A percentile compares a stretch with the other conserved stretches of the same genome.
These are phyloP conservation scores for Pyrrhia umbra DNA, from an alignment of 2,888 invertebrate genomes.

Conservation along the genomic window DNA sequence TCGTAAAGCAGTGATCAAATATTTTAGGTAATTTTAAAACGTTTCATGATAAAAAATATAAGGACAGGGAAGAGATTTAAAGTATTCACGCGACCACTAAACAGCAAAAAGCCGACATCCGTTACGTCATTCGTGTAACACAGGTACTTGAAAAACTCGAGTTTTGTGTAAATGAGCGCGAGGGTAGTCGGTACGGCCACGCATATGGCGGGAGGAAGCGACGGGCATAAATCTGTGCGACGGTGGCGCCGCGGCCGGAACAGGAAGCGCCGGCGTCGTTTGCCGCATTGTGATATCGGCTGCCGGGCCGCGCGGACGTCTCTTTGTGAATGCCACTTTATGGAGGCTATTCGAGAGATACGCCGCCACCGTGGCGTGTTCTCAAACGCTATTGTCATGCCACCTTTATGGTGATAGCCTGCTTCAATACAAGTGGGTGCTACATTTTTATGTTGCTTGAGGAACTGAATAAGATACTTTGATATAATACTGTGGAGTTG, in stretches of 20 bases:
- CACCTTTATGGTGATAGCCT: slow-evolving; percentile 81
- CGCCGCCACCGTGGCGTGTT: slow-evolving; percentile 76
- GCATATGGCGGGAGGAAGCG: slow-evolving; percentile 89
- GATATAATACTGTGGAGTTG: slow-evolving; percentile 3
- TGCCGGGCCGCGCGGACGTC: slow-evolving; percentile 86
- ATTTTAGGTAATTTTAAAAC: slow-evolving; percentile 8
- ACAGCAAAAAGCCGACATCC: slow-evolving; percentile 77
- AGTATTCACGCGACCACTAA: slow-evolving; percentile 63
- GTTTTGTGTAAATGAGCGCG: slow-evolving; percentile 88
- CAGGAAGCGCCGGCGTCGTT: slow-evolving; percentile 89
- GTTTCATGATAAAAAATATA: slow-evolving; percentile 26
- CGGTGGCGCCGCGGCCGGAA: slow-evolving; percentile 89
- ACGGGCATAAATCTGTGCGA: slow-evolving; percentile 88
- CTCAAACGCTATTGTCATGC: slow-evolving; percentile 81
- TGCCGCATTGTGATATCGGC: slow-evolving; percentile 90
- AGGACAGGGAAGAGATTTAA: slow-evolving; percentile 26
- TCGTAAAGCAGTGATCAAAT: not conserved
- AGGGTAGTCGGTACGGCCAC: slow-evolving; percentile 77
- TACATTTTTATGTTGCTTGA: slow-evolving; percentile 55
- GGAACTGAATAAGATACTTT: slow-evolving; percentile 39
- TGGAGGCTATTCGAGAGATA: slow-evolving; percentile 83
- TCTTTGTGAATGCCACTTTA: slow-evolving; percentile 86
- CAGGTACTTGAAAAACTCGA: slow-evolving; percentile 88
- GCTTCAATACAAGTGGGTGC: slow-evolving; percentile 60
- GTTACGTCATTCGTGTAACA: slow-evolving; percentile 76